Evolutionary conservation across 37 sponge, comb jelly and placozoan genomes (phyloP).

Genomic region (Diacarnus erythraeanus): DNA sequence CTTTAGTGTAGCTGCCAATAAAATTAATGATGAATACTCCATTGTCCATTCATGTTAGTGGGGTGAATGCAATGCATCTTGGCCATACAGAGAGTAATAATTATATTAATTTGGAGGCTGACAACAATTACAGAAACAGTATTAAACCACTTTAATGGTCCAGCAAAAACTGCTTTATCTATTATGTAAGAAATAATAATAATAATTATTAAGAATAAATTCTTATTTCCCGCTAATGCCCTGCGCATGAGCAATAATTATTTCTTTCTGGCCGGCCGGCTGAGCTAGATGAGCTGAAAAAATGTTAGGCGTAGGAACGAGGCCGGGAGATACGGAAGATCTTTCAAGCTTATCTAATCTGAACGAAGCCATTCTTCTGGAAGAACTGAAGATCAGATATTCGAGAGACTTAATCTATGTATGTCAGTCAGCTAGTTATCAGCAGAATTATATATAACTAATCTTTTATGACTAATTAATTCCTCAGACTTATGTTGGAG

Average conservation of each 20-base stretch:
- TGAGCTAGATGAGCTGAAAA: neutral
- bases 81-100: too few species aligned
- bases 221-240: neutral
- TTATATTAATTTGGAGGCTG: too few species aligned
- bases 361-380: constrained; percentile 61
- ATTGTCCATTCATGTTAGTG: too few species aligned
- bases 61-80: too few species aligned
- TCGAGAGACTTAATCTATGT: constrained; percentile 71
- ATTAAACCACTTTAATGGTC: too few species aligned
- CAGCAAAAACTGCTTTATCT: too few species aligned
- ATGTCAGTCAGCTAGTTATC: neutral
- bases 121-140: too few species aligned
- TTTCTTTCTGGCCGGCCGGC: neutral
- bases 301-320: neutral
- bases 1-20: too few species aligned
- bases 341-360: constrained; percentile 63
- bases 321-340: constrained; percentile 66
- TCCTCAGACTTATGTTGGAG: constrained; percentile 79
- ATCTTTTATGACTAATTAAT: neutral
- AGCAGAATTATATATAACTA: neutral
- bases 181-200: too few species aligned
- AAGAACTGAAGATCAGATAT: constrained; percentile 65
- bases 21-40: too few species aligned
- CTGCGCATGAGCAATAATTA: neutral
- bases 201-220: too few species aligned